These are phyloP conservation scores for Brachionus paranguensis DNA, from an alignment of 1,140 invertebrate species.

Conservation along the genomic window DNA sequence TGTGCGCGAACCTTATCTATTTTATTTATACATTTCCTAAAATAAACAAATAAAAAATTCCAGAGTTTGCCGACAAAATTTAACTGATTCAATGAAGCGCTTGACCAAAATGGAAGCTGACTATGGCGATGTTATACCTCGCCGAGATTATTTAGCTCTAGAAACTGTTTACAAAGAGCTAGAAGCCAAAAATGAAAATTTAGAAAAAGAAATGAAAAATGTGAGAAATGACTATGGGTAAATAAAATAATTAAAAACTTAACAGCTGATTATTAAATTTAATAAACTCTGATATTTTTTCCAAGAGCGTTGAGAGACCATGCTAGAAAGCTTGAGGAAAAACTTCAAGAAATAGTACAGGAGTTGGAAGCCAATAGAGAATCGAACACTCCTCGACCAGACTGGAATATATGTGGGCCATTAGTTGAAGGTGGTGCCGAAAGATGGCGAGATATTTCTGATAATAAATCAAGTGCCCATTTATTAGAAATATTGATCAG, in stretches of 20 bases:
- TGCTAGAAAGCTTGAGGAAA: constrained; percentile 49
- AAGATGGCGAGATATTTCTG: constrained; percentile 51
- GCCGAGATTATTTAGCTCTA: constrained; percentile 51
- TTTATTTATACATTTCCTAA: too few species aligned
- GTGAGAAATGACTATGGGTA: background rate
- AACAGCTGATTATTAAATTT: background rate
- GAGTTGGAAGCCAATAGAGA: constrained; percentile 50
- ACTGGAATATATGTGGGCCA: constrained; percentile 52
- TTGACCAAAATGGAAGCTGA: constrained; percentile 53
- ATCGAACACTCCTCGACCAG: constrained; percentile 52
- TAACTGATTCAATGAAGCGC: constrained; percentile 47
- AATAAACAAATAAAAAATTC: background rate
- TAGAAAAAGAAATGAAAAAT: constrained; percentile 42
- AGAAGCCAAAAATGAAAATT: constrained; percentile 44
- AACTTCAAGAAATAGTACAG: constrained; percentile 53
- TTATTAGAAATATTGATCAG: constrained; percentile 49
- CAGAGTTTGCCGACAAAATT: constrained; percentile 52
- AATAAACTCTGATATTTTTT: constrained; percentile 19
- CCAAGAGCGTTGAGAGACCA: constrained; percentile 49
- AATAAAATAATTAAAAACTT: background rate
- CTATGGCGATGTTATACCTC: constrained; percentile 54
- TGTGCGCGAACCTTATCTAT: too few species aligned
- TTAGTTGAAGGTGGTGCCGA: constrained; percentile 48
- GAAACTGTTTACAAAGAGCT: constrained; percentile 44
- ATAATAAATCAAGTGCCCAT: constrained; percentile 51